Base-by-base conservation (phyloP, 2,797 vertebrate species). In the Lateolabrax maculatus region DNA sequence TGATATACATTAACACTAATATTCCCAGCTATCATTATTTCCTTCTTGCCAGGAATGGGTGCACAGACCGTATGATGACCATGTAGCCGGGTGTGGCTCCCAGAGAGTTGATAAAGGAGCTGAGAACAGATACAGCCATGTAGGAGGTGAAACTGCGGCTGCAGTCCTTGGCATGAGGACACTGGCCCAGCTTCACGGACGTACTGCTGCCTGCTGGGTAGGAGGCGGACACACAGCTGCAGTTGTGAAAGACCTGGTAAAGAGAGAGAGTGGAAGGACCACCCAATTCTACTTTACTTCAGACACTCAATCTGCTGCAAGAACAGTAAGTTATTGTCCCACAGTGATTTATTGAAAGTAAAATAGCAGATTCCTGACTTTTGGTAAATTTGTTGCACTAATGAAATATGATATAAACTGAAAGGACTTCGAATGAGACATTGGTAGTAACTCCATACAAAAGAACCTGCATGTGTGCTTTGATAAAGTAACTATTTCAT, bases 51-150 rank as follows among this genome's bases (percentile, higher is more conserved):
- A 52, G 29, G 39, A 55, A 18, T 0, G 0, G 8, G 10, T 56
- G 15, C n/a, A 89, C 84, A 56, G 88, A 99, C 97, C 97, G 95
- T 92, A 99, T 96, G 64, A 96, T 95, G 83, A 99, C 95, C 97
- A 99, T 99, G 82, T 97, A 98, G 4, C 96, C 97, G 2, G 97
- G 97, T 9, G 97, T 98, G 72, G 94, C 94, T 71, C 97, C 96
- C 82, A 98, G 91, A 6, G 97, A 95, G 77, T 93, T 97, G 90
- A 99, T 96, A 68, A 98, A 97, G 86, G 95, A 96, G 91, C 95
- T 94, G 58, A 96, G 80, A 18, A 96, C 93, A 0, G 96, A 95
- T 10, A 98, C 65, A 19, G 96, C 95, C 94, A 99, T 96, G 89
- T 96, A 99, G 75, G 95, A 97, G 29, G 95, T 94, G 66, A 98